Conservation (phyloP, 2,113 vertebrate genomes). For the Pterocles gutturalis region DNA sequence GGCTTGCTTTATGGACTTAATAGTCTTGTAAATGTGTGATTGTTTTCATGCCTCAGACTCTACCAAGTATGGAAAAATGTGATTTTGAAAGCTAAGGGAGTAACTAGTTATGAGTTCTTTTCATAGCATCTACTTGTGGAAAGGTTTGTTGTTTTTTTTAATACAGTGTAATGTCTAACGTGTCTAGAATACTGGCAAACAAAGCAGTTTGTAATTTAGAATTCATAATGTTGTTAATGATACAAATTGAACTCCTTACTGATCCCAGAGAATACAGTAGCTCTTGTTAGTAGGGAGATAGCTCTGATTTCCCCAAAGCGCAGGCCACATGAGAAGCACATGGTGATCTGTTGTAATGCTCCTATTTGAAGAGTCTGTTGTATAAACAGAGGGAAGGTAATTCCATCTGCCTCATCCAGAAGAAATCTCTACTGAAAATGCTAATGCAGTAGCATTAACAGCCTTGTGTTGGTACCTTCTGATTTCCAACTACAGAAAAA, state of each 20-base stretch:
- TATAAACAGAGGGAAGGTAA: constrained; percentile 7
- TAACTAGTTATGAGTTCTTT: neutral
- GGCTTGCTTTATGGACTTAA: neutral
- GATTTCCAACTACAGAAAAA: neutral
- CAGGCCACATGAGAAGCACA: neutral
- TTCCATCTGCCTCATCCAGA: constrained; percentile 1
- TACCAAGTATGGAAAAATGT: neutral
- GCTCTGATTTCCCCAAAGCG: neutral
- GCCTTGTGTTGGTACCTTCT: neutral
- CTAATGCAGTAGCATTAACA: neutral
- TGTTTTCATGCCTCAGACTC: neutral
- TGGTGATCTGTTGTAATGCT: neutral
- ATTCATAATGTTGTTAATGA: neutral
- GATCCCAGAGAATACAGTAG: neutral
- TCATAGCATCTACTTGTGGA: neutral
- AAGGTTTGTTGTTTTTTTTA: neutral
- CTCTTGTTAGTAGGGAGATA: neutral
- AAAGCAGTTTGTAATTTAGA: neutral
- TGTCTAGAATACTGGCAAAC: neutral
- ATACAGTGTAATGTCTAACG: neutral
- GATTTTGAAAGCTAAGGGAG: neutral
- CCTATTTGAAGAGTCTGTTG: neutral
- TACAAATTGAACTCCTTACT: neutral
- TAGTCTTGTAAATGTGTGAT: neutral
- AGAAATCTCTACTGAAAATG: constrained; percentile 10